Conservation (phyloP, 2,797 vertebrate genomes). For the Gambusia yucatana region DNA sequence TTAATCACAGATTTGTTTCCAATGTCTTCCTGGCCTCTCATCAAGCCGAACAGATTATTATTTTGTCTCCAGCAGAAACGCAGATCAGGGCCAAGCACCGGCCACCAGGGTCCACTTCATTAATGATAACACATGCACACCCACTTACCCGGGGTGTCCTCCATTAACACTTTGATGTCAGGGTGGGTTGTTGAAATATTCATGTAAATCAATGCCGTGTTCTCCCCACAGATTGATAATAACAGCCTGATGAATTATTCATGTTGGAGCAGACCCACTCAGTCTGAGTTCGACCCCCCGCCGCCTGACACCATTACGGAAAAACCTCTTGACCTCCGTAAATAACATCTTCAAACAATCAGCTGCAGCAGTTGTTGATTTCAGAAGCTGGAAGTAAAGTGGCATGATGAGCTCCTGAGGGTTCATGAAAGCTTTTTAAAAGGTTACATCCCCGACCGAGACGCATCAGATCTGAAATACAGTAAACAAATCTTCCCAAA, state of each 20-base stretch:
- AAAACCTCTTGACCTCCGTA: slow-evolving; percentile 41
- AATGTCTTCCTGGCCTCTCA: slow-evolving; percentile 29
- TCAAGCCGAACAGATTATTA: slow-evolving; percentile 55
- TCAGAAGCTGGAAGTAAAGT: slow-evolving; percentile 41
- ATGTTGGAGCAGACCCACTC: slow-evolving; percentile 54
- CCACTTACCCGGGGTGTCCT: slow-evolving; percentile 23
- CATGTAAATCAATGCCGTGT: slow-evolving; percentile 74
- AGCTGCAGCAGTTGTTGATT: slow-evolving; percentile 35
- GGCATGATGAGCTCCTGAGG: slow-evolving; percentile 25
- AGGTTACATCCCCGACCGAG: neutral
- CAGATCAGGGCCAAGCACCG: slow-evolving; percentile 28
- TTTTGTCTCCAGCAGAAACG: slow-evolving; percentile 52
- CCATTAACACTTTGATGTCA: slow-evolving; percentile 70
- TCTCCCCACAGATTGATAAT: slow-evolving; percentile 71
- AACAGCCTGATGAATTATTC: slow-evolving; percentile 78
- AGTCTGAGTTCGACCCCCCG: slow-evolving; percentile 20
- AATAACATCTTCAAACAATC: slow-evolving; percentile 37
- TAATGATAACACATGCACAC: slow-evolving; percentile 39
- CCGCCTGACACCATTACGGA: slow-evolving; percentile 18
- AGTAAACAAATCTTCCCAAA: neutral
- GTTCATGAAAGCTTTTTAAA: slow-evolving; percentile 16
- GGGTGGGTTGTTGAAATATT: slow-evolving; percentile 75
- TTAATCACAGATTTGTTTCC: slow-evolving; percentile 1
- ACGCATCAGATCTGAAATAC: neutral
- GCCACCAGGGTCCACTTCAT: slow-evolving; percentile 62